Conservation (phyloP, 2,888 invertebrate species). For the Oithona nana region DNA sequence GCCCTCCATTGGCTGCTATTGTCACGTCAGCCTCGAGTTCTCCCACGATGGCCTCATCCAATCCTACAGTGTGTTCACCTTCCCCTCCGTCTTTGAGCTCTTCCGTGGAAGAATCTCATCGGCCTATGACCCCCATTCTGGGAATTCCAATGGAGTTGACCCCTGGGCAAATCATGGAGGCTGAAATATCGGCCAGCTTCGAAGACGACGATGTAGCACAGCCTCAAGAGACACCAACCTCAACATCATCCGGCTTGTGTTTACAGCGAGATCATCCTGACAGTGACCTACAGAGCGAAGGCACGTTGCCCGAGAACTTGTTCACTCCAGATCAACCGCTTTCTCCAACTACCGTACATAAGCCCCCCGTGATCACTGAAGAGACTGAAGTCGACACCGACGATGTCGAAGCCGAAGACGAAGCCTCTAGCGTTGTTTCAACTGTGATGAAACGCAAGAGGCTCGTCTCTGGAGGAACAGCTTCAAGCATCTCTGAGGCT, state of each 20-base stretch:
- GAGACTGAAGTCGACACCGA: neutral
- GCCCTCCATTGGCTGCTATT: neutral
- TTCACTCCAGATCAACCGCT: neutral
- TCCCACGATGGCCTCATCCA: neutral
- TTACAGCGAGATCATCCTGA: neutral
- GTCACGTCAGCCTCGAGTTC: neutral
- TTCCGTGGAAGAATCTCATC: neutral
- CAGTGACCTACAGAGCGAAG: neutral
- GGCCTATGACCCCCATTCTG: neutral
- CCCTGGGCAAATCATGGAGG: constrained; percentile 17
- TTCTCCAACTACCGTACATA: neutral
- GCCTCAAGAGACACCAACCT: neutral
- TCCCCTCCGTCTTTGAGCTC: constrained; percentile 1
- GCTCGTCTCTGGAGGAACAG: neutral
- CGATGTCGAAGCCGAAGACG: neutral
- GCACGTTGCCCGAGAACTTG: neutral
- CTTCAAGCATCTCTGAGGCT: neutral
- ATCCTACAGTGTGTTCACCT: constrained; percentile 1
- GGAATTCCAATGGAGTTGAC: constrained; percentile 17
- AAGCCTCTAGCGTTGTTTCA: neutral
- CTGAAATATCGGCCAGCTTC: constrained; percentile 6
- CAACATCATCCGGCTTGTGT: neutral
- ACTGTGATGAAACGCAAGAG: neutral
- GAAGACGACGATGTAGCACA: neutral
- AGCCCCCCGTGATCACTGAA: neutral